Percentiles rank a stretch among this genome's conserved stretches.
These are phyloP conservation scores for Lates japonicus DNA, from an alignment of 2,797 vertebrate genomes.

Conservation along the genomic window DNA sequence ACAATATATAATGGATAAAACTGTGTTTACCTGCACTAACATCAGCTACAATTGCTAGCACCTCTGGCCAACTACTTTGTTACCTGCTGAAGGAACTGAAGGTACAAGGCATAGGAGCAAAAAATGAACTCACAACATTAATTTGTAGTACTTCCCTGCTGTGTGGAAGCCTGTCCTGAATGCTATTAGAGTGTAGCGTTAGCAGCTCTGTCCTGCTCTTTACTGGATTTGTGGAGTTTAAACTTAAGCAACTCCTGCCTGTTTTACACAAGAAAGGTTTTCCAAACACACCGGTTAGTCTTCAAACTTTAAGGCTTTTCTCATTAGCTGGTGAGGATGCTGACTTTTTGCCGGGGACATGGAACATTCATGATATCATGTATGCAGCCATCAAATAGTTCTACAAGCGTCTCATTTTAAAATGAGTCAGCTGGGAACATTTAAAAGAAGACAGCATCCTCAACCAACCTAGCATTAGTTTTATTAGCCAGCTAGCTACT, in stretches of 20 bases:
- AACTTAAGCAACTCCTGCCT: background rate
- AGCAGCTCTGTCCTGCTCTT: background rate
- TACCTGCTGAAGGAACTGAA: background rate
- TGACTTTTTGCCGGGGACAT: background rate
- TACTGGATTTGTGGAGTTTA: background rate
- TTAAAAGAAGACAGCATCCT: no score
- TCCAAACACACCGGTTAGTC: background rate
- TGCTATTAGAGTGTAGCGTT: background rate
- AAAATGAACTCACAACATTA: no score
- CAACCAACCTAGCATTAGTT: background rate
- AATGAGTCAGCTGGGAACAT: no score
- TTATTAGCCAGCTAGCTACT: background rate
- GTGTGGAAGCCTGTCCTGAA: background rate
- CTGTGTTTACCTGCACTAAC: background rate
- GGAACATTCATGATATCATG: no score
- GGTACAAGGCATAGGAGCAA: background rate
- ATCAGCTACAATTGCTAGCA: background rate
- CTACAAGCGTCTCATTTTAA: no score
- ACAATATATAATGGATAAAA: background rate
- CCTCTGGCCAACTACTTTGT: background rate
- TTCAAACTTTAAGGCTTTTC: background rate
- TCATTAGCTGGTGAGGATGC: background rate
- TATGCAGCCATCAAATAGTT: background rate
- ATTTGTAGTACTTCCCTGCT: background rate
- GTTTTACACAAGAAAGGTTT: background rate